These are phyloP conservation scores for Drosophila pegasa DNA, from an alignment of 2,888 invertebrate genomes.

Conservation along the genomic window DNA sequence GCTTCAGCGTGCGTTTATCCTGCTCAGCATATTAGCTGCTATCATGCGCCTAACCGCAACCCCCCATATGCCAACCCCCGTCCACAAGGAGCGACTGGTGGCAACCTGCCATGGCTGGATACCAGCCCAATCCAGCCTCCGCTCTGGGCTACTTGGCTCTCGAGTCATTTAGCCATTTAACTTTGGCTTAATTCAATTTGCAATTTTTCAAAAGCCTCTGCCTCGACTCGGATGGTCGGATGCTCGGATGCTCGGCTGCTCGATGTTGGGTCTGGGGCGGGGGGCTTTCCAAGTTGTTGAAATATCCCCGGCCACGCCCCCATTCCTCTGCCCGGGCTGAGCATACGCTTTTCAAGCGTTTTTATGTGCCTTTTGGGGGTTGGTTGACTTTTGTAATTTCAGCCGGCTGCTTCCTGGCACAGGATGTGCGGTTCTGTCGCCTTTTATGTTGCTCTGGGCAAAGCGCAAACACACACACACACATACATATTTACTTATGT, in stretches of 20 bases:
- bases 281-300: constrained; percentile 47
- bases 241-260: constrained; percentile 18
- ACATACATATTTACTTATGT: constrained; percentile 11
- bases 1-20: constrained; percentile 61
- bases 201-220: constrained; percentile 84
- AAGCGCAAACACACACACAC: constrained; percentile 26
- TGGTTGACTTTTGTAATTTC: constrained; percentile 76
- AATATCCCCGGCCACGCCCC: constrained; percentile 22
- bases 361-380: constrained; percentile 76
- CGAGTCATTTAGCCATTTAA: constrained; percentile 83
- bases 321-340: constrained; percentile 19
- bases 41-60: constrained; percentile 77
- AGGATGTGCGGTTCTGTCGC: constrained; percentile 79
- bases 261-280: not conserved
- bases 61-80: constrained; percentile 46
- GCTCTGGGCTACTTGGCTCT: constrained; percentile 69
- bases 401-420: constrained; percentile 80
- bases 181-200: constrained; percentile 85
- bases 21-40: constrained; percentile 78
- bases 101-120: constrained; percentile 37
- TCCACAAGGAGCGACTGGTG: constrained; percentile 46
- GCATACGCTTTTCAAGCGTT: constrained; percentile 78
- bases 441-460: constrained; percentile 57
- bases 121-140: constrained; percentile 17
- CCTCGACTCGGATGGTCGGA: constrained; percentile 42